phyloP scores from a whole-genome alignment of 2,888 invertebrate species.

The Scaptomyza cyrtandrae region DNA sequence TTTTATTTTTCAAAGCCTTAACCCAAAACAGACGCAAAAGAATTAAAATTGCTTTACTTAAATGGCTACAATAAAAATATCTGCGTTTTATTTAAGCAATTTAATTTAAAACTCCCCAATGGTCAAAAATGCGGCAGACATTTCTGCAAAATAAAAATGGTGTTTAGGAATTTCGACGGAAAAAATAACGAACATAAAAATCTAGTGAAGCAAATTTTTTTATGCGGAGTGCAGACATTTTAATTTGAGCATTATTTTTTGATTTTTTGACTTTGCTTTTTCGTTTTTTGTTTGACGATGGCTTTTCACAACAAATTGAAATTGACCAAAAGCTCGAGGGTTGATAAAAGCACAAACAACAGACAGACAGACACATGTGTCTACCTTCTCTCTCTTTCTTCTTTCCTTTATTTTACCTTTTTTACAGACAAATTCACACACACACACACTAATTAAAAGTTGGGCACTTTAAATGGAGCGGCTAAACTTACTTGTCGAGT shows the following conservation, averaged over 20 bases:
- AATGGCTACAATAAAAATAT: slow-evolving; percentile 40
- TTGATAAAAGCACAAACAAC: slow-evolving; percentile 15
- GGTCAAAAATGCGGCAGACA: slow-evolving; percentile 43
- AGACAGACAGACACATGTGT: slow-evolving; percentile 26
- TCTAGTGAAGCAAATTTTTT: slow-evolving; percentile 62
- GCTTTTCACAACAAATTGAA: slow-evolving; percentile 59
- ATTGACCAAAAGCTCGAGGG: slow-evolving; percentile 54
- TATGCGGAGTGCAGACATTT: slow-evolving; percentile 61
- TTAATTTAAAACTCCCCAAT: slow-evolving; percentile 68
- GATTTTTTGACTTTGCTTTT: slow-evolving; percentile 59
- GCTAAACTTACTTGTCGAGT: slow-evolving; percentile 62
- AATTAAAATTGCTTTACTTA: slow-evolving; percentile 45
- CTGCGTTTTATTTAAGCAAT: slow-evolving; percentile 59
- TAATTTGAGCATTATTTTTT: slow-evolving; percentile 73
- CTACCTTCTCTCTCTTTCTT: neutral
- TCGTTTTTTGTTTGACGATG: neutral
- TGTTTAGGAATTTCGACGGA: slow-evolving; percentile 30
- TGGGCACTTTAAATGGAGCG: slow-evolving; percentile 61
- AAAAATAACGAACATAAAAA: slow-evolving; percentile 37
- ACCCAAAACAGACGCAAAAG: slow-evolving; percentile 14
- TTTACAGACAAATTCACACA: slow-evolving; percentile 4
- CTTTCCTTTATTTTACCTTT: neutral
- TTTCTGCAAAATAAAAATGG: slow-evolving; percentile 31
- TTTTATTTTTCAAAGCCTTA: neutral
- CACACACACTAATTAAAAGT: slow-evolving; percentile 60